Percentiles rank a stretch among this genome's conserved stretches.
These are phyloP conservation scores for Theristus sp. DNA, from an alignment of 2,888 invertebrate species.

Conservation along the genomic window DNA sequence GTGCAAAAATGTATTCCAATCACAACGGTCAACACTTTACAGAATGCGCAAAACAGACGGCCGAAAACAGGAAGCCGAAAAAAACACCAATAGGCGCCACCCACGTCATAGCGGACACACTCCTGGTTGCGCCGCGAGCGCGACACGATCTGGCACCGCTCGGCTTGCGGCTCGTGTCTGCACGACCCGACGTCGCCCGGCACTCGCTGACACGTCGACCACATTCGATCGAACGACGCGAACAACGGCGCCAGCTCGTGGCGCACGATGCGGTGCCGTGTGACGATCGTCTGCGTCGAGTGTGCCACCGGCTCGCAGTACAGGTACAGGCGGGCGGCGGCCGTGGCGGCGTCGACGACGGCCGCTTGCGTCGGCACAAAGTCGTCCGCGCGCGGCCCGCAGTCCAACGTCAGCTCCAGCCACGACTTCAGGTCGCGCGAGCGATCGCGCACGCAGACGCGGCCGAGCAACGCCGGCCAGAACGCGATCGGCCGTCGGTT, in stretches of 20 bases:
- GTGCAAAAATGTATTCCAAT: too few relatives aligned
- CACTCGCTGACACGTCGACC: background rate
- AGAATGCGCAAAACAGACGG: too few relatives aligned
- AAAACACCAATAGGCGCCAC: too few relatives aligned
- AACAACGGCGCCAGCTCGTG: background rate
- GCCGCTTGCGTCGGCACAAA: background rate
- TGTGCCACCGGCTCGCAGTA: background rate
- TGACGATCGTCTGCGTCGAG: background rate
- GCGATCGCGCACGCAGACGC: background rate
- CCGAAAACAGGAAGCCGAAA: too few relatives aligned
- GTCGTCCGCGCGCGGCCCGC: background rate
- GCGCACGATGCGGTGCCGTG: background rate
- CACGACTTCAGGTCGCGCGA: background rate
- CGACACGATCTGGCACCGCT: too few relatives aligned
- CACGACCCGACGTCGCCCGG: too few relatives aligned
- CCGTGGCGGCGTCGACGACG: background rate
- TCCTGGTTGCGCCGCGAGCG: too few relatives aligned
- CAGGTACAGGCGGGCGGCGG: background rate
- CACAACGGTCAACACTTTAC: too few relatives aligned
- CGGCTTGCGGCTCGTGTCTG: too few relatives aligned
- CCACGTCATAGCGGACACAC: too few relatives aligned
- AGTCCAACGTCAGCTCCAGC: background rate
- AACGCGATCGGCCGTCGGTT: too few relatives aligned
- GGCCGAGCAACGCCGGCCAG: background rate
- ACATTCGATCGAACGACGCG: background rate